Evolutionary conservation across 2,113 vertebrate genomes (phyloP), one percentile per base, ranked within the genome.

Genomic region (Dissostichus mawsoni): DNA sequence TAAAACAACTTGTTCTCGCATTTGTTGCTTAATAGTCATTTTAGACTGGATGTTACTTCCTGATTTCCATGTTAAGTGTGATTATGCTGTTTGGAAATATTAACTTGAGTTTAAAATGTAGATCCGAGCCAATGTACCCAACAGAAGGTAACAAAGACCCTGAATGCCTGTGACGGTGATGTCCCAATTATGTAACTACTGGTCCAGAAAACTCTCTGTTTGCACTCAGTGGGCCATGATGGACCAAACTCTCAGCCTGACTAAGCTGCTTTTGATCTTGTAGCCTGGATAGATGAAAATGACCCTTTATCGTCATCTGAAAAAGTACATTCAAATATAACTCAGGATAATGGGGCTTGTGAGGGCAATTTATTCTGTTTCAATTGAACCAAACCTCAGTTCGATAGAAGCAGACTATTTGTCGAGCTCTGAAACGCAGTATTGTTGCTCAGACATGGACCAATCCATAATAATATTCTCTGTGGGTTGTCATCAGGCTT

Each of bases 141-240:
- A 63, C 63, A 71, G 48, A 56, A 61, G 16, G 11, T 53, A 63
- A 87, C 76, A 79, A 83, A 81, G 82, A 66, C 16, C 47, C 47
- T 64, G 59, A 84, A 63, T 72, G 59, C 44, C 78, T 51, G 47
- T 74, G 75, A 48, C 64, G 69, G 20, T 73, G 17, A 17, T 50
- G 76, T 63, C 72, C 81, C 7, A 2, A 63, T 87, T 88, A 76
- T 75, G 71, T 78, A 87, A 81, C 56, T 52, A 63, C 64, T 76
- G 56, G 45, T 33, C 69, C 63, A 76, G 58, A 87, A 77, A 81
- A 69, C 56, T 76, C 78, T 76, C 62, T 87, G 80, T 92, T 86
- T 83, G 74, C 44, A 85, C 67, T 78, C 72, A 80, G 33, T 74
- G 67, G 78, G 45, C 78, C 85, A 73, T 87, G 76, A 87, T 76